Base-by-base conservation (phyloP, 1,140 invertebrate genomes). In the Brachionus calyciflorus region DNA sequence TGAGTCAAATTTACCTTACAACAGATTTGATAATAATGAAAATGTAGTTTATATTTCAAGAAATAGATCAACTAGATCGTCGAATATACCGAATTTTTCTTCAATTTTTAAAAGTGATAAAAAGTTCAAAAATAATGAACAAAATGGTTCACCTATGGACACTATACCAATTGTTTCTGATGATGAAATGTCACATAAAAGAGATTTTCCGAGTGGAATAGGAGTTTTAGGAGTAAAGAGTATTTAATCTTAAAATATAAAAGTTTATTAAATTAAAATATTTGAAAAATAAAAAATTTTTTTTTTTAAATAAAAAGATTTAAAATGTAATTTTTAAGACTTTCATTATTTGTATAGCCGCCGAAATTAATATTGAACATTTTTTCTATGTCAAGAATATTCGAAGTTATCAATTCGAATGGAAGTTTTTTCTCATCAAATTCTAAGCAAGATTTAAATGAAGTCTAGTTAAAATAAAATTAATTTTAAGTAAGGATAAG, bases 301-400 rank as follows among this genome's bases (percentile, higher is more conserved):
- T 44, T 44, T 65, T 41, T 65, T 65, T 41, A 65, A 65, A 65
- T 65, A 65, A 65, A 65, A 65, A 65, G 60, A 65, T 65, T 65
- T 44, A 65, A 37, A 28, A 73, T 73, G 21, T 51, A 73, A 55
- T 73, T 73, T 55, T 73, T 73, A 19, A 73, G 28, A n/a, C 69
- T 73, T 41, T 73, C 69, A 24, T 73, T 73, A 14, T 33, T 17
- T 14, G 69, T 73, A 30, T 28, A 37, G 9, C 69, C 69, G 17
- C 69, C 69, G 24, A 51, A 51, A 37, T 73, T 49, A n/a, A 73
- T 37, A 46, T 73, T 73, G 10, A 73, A 55, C 69, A 73, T 73
- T 4, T 9, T 55, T 41, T 73, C 69, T 19, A 73, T 24, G 51
- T 73, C 69, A 51, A 28, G 17, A 26, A 73, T 51, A 41, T 73